phyloP scores from a whole-genome alignment of 1,140 invertebrate species.

The Heliconius eleuchia region DNA sequence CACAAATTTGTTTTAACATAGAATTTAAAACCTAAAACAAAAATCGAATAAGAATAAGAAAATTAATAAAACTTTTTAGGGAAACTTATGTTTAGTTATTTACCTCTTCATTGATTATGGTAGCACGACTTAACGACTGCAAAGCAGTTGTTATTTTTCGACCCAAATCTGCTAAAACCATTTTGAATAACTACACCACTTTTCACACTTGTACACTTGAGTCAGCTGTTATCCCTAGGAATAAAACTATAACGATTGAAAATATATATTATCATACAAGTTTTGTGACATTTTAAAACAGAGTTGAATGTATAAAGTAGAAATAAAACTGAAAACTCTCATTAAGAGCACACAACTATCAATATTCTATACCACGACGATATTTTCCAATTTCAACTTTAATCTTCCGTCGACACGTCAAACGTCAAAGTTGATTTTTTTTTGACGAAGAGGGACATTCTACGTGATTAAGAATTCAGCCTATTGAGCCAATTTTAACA shows the following conservation, averaged over 20 bases:
- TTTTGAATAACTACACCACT: conserved; percentile 74
- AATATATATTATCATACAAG: conserved; percentile 21
- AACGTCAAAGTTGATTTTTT: conserved; percentile 29
- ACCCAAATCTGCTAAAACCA: conserved; percentile 99
- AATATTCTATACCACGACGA: conserved; percentile 29
- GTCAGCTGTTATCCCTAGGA: conserved; percentile 32
- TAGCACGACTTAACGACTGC: conserved; percentile 98
- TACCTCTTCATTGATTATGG: conserved; percentile 99
- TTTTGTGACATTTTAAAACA: conserved; percentile 43
- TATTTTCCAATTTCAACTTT: conserved; percentile 26
- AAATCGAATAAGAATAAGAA: conserved; percentile 12
- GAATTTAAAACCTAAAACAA: conserved; percentile 94
- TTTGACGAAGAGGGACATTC: neutral
- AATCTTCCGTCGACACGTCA: conserved; percentile 40
- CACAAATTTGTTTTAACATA: conserved; percentile 99
- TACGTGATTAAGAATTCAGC: neutral
- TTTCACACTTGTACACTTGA: conserved; percentile 7
- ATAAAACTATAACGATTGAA: conserved; percentile 30
- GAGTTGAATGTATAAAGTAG: neutral
- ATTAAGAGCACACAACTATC: conserved; percentile 14
- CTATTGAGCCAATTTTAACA: neutral
- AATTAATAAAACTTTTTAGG: neutral
- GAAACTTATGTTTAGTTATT: conserved; percentile 31
- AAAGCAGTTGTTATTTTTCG: conserved; percentile 99
- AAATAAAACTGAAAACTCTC: neutral